These are phyloP conservation scores for Lumbricus terrestris DNA, from an alignment of 2,888 invertebrate species.

Conservation along the genomic window DNA sequence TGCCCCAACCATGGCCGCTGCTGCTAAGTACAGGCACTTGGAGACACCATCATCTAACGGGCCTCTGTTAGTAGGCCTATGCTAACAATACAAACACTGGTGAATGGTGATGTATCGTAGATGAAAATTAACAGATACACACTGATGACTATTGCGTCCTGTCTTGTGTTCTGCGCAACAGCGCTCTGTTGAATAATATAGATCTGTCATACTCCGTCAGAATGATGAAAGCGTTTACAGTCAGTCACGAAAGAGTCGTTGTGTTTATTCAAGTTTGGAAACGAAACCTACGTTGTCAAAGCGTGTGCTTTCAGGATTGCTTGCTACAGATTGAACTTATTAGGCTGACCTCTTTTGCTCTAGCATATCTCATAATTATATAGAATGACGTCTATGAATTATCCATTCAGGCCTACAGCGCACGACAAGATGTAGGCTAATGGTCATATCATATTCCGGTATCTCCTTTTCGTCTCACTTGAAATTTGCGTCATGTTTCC, in stretches of 20 bases:
- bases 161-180: too few relatives aligned
- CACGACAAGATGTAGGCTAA: neutral
- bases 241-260: neutral
- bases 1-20: neutral
- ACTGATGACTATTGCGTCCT: too few relatives aligned
- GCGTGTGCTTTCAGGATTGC: neutral
- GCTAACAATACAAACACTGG: neutral
- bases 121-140: neutral
- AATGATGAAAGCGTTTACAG: too few relatives aligned
- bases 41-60: neutral
- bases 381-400: too few relatives aligned
- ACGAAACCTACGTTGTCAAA: too few relatives aligned
- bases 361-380: too few relatives aligned
- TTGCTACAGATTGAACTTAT: neutral
- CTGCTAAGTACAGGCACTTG: neutral
- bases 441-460: neutral
- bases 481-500: neutral
- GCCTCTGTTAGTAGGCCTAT: too few relatives aligned
- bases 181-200: too few relatives aligned
- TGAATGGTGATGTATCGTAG: neutral
- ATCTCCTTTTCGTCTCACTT: too few relatives aligned
- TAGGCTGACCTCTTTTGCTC: neutral
- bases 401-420: too few relatives aligned
- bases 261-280: neutral
- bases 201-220: too few relatives aligned